Percentiles rank a stretch among this genome's conserved stretches.
phyloP scores from a whole-genome alignment of 2,888 invertebrate genomes.

The Villa cingulata region DNA sequence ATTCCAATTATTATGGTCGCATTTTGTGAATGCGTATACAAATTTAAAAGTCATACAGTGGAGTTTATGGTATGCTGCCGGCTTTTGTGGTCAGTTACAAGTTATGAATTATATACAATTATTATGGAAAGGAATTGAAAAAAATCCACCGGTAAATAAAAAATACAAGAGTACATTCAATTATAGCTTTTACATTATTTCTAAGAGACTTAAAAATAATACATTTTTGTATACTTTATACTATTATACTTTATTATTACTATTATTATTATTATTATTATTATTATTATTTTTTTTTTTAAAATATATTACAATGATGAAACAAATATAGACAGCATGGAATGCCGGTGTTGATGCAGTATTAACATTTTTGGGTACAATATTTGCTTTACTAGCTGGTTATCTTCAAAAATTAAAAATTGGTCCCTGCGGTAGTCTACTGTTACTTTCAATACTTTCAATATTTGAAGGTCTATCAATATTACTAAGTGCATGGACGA shows the following conservation, averaged over 20 bases:
- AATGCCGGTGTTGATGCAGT: slow-evolving; percentile 76
- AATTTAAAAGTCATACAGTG: slow-evolving; percentile 51
- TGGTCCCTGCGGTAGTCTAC: slow-evolving; percentile 33
- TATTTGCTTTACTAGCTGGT: slow-evolving; percentile 44
- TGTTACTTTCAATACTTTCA: slow-evolving; percentile 37
- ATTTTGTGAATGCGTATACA: slow-evolving; percentile 46
- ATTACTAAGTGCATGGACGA: slow-evolving; percentile 42
- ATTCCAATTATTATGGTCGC: slow-evolving; percentile 39
- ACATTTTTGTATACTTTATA: no score
- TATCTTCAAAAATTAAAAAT: slow-evolving; percentile 28
- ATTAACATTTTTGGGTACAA: slow-evolving; percentile 53
- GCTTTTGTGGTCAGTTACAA: slow-evolving; percentile 58
- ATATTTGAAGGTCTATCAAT: slow-evolving; percentile 43
- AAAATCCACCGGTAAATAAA: slow-evolving; percentile 24
- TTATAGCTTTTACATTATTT: background rate
- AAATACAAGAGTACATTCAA: background rate
- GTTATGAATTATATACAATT: slow-evolving; percentile 57
- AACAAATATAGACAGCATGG: slow-evolving; percentile 23
- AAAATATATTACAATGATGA: no score
- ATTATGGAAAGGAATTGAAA: slow-evolving; percentile 48
- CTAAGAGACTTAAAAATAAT: no score
- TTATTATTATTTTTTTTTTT: background rate
- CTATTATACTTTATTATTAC: no score
- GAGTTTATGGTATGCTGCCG: slow-evolving; percentile 66
- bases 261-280: no score